Base-by-base conservation (phyloP, 2,888 invertebrate species). In the Strigamia crassipes region DNA sequence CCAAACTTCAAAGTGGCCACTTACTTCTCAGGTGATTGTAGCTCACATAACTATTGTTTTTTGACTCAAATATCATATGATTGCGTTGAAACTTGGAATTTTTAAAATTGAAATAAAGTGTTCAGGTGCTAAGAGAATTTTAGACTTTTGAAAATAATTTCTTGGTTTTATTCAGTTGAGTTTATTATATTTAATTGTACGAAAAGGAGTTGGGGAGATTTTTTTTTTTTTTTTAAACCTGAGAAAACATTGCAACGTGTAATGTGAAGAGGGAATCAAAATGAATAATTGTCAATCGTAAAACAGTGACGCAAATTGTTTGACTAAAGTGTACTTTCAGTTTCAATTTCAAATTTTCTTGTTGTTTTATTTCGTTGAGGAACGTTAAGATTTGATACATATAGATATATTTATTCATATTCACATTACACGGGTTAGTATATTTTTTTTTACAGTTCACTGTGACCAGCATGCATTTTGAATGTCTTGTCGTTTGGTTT, bases 11-110 rank as follows among this genome's bases (percentile, higher is more conserved):
- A 66, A 66, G 6, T 66, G 61, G 61, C 23, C 18, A 21, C 61
- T n/a, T 21, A 23, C 21, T 23, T 12, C 21, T 21, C 18, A 21
- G 61, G 18, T 66, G 61, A 21, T 21, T 66, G 10, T 23, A 21
- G 21, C 18, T 66, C 61, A 66, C 23, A 66, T 66, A 23, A 66
- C 61, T 23, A 66, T 66, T 66, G 61, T 66, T 66, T 66, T 23
- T 10, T 66, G 61, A 66, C 0, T 66, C 61, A 23, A 23, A 66
- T 66, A 23, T 66, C 61, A 66, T 18, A 18, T 1, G n/a, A 51
- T 51, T 38, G 38, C 38, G 38, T 38, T 38, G 38, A 10, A 6
- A 46, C n/a, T 46, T 46, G 6, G 15, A 15, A 46, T n/a, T 12
- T 46, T 46, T 46, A 2, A 2, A 15, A n/a, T 46, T 5, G 46